These are phyloP conservation scores for Ianthella basta DNA, from an alignment of 37 sponge, comb jelly and placozoan genomes.

Conservation along the genomic window DNA sequence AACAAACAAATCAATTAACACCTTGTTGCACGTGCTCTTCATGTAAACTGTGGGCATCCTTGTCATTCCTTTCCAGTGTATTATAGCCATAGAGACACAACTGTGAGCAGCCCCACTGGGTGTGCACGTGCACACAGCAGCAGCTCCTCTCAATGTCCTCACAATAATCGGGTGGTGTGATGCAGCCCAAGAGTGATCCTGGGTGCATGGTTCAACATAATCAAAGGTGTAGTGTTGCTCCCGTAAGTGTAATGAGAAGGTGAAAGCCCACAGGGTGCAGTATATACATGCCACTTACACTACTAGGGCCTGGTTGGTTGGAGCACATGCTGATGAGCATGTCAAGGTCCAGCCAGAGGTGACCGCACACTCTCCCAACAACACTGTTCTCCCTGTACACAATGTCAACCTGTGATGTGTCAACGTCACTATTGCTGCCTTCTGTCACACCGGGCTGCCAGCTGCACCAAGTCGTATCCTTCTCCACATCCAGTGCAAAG, in stretches of 20 bases:
- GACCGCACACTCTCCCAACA: conserved; percentile 57
- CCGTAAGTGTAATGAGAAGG: too few species aligned
- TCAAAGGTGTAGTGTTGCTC: background rate
- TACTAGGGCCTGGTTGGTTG: background rate
- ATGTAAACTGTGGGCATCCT: too few species aligned
- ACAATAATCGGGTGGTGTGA: too few species aligned
- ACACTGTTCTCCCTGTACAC: conserved; percentile 37
- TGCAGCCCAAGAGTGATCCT: conserved; percentile 41
- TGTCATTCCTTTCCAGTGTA: too few species aligned
- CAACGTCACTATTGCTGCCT: background rate
- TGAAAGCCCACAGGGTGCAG: too few species aligned
- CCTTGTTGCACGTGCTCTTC: too few species aligned
- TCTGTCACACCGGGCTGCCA: conserved; percentile 64
- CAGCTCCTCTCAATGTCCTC: too few species aligned
- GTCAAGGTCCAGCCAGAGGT: conserved; percentile 81
- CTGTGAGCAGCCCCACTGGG: too few species aligned
- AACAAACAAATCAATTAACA: too few species aligned
- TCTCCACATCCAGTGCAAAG: conserved; percentile 70
- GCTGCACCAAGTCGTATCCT: conserved; percentile 52
- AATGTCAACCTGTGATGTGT: conserved; percentile 59
- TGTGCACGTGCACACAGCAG: too few species aligned
- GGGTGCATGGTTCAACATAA: background rate
- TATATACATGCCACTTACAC: background rate
- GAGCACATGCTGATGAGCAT: conserved; percentile 60
- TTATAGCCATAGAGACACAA: too few species aligned